Evolutionary conservation across 1,140 invertebrate species (phyloP).

Genomic region (Bombus polaris): DNA sequence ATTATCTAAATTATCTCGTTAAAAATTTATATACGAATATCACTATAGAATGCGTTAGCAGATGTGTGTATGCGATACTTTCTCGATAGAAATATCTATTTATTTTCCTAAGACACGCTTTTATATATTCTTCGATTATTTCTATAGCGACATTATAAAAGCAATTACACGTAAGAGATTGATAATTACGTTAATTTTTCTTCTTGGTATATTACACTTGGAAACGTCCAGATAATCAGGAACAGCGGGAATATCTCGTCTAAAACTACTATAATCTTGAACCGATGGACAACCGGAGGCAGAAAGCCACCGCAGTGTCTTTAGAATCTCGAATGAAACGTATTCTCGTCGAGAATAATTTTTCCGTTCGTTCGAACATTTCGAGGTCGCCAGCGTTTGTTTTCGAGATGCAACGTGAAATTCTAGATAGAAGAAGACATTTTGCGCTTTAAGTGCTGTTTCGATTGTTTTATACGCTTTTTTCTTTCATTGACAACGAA

Average conservation of each 20-base stretch:
- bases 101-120: background rate
- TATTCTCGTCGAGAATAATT: background rate
- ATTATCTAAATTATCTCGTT: background rate
- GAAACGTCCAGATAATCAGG: slow-evolving; percentile 3
- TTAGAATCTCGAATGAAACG: background rate
- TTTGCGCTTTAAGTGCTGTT: background rate
- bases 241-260: slow-evolving; percentile 1
- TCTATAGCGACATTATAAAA: background rate
- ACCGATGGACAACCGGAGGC: slow-evolving; percentile 7
- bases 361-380: background rate
- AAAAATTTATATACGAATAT: background rate
- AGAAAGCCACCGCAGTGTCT: background rate
- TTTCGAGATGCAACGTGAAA: background rate
- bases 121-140: background rate
- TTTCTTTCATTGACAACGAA: background rate
- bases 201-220: background rate
- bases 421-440: background rate
- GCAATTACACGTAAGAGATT: background rate
- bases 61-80: background rate
- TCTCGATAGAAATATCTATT: background rate
- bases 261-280: slow-evolving; percentile 20
- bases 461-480: background rate
- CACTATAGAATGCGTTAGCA: background rate
- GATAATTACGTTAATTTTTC: background rate
- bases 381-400: slow-evolving; percentile 1